Base-by-base conservation (phyloP, 2,888 invertebrate species). In the Drosophila lutescens region DNA sequence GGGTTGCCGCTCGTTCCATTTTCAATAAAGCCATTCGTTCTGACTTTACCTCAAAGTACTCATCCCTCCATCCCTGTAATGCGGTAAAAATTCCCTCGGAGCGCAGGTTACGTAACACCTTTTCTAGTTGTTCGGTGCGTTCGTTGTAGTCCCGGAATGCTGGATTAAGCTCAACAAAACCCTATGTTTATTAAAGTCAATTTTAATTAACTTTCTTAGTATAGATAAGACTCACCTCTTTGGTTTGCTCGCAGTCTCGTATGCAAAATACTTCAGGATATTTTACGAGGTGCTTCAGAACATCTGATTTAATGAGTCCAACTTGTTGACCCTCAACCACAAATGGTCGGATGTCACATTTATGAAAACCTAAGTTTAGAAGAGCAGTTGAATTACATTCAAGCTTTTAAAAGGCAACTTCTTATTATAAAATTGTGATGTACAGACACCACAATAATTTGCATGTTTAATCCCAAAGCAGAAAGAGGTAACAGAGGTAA, bases 1-100 rank as follows among this genome's bases (percentile, higher is more conserved):
- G 97, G 70, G 98, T 96, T 65, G 98, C 98, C 67, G 97, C 97
- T 77, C 98, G 94, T 91, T 98, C 98, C 96, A 98, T 97, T 91
- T 96, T 96, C 83, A 94, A 89, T 32, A 94, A 90, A 75, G 93
- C 93, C 78, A 93, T 94, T 84, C 93, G 93, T 69, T 93, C 93
- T 70, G 95, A 94, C 90, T 96, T 95, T n/a, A 98, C 97, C 92
- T 97, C 97, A 91, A 96, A 98, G 93, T 96, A 97, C 96, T 98
- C 98, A 93, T 98, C 96, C 90, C 98, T 94, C 98, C 98, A 98
- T 17, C 98, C 98, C 90, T 95, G 95, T 9, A 98, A 93, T 46
- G 98, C 96, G 76, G 95, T 93, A 90, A 98, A 96, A 80, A 95
- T 94, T 88, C 96, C 95, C 83, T 96, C 95, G 74, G 94, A 94